Evolutionary conservation across 1,140 invertebrate species (phyloP), one percentile per base, ranked within the genome.

Genomic region (Elysia chlorotica): DNA sequence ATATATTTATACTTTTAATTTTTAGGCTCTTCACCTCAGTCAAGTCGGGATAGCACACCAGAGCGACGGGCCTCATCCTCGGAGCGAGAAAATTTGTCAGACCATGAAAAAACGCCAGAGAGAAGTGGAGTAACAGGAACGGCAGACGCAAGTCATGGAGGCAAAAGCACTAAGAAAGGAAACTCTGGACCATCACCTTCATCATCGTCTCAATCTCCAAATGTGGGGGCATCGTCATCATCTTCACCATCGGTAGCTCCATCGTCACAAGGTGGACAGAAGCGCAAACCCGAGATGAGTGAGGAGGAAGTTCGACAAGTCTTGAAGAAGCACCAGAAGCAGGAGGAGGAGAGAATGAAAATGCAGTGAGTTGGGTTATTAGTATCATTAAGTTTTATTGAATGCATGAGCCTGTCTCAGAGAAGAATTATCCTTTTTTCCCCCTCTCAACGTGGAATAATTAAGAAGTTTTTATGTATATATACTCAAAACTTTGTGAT

Each of bases 331-430:
- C 67, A 69, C 59, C 67, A 69, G 25, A 69, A 69, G 30, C 67
- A 69, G 23, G 67, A 69, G n/a, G 67, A 69, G 31, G 67, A 69
- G 4, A 59, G 67, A 59, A 69, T 69, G 67, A 69, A 69, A 59
- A 69, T 69, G 67, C 67, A 69, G 67, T 69, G 25, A 69, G 67
- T 69, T 41, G 33, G 23, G n/a, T n/a, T n/a, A n/a, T n/a, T n/a
- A n/a, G n/a, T n/a, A n/a, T n/a, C n/a, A n/a, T n/a, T n/a, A n/a
- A n/a, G n/a, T n/a, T n/a, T n/a, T n/a, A n/a, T n/a, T n/a, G n/a
- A n/a, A n/a, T n/a, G n/a, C n/a, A n/a, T n/a, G n/a, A n/a, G n/a
- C n/a, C n/a, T n/a, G n/a, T n/a, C n/a, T n/a, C n/a, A n/a, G n/a
- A n/a, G n/a, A n/a, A n/a, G n/a, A n/a, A n/a, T n/a, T n/a, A n/a